Conservation (phyloP, 2,888 invertebrate genomes). For the Clepsis dumicolana region DNA sequence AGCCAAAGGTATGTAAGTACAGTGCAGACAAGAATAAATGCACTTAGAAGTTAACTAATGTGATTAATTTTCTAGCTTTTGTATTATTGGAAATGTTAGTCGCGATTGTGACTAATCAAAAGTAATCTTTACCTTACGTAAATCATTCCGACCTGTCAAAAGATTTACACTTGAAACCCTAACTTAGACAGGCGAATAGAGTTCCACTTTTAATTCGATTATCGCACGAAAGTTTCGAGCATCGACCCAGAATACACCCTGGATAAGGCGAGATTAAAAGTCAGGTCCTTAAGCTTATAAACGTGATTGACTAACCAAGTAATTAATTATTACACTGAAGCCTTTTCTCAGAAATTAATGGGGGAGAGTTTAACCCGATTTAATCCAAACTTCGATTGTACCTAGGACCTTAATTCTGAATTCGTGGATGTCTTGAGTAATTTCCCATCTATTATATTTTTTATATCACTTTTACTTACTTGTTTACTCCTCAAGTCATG, state of each 20-base stretch:
- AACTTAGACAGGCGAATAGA: not conserved
- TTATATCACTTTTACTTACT: not conserved
- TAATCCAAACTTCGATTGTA: not conserved
- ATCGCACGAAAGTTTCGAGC: constrained; percentile 1
- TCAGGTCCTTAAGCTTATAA: constrained; percentile 10
- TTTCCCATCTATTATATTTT: not conserved
- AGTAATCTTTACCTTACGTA: not conserved
- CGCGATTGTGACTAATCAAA: not conserved
- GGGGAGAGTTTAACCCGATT: not conserved
- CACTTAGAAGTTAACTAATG: not conserved
- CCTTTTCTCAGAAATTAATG: constrained; percentile 3
- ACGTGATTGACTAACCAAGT: constrained; percentile 13
- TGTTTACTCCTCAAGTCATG: too few species aligned
- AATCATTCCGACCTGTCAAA: not conserved
- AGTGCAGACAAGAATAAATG: not conserved
- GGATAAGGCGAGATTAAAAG: constrained; percentile 8
- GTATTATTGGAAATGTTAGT: not conserved
- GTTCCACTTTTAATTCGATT: constrained; percentile 5
- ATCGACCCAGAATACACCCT: not conserved
- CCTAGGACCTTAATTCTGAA: not conserved
- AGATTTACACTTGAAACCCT: not conserved
- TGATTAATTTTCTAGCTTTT: not conserved
- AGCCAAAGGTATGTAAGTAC: too few species aligned
- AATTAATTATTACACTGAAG: constrained; percentile 10
- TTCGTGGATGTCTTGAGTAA: not conserved